Evolutionary conservation across 2,888 invertebrate genomes (phyloP).

Genomic region (Tolmerus cingulatus): DNA sequence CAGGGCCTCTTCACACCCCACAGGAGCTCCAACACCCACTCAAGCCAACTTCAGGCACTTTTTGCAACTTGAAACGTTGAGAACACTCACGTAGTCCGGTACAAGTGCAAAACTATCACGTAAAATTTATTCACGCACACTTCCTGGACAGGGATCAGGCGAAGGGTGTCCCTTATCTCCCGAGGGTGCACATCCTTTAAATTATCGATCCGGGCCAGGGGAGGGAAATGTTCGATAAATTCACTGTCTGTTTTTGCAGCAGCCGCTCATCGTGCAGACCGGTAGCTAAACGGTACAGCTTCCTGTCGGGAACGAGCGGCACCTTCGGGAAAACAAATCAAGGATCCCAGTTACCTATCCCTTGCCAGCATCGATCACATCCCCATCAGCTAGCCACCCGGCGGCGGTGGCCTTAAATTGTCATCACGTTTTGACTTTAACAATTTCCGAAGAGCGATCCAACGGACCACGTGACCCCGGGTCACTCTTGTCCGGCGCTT

Average conservation of each 20-base stretch:
- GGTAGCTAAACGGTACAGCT: not conserved
- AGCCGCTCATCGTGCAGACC: not conserved
- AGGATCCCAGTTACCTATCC: not conserved
- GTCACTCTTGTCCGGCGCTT: not conserved
- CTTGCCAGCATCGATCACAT: constrained; percentile 8
- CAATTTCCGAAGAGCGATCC: not conserved
- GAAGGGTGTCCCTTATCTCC: not conserved
- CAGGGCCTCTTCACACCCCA: not conserved
- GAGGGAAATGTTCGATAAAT: not conserved
- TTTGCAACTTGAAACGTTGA: not conserved
- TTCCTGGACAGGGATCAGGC: not conserved
- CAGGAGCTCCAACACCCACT: not conserved
- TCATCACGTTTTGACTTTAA: constrained; percentile 25
- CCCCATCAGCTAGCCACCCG: not conserved
- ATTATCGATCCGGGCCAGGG: not conserved
- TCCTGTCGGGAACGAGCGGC: not conserved
- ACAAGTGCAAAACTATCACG: not conserved
- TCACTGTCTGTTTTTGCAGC: not conserved
- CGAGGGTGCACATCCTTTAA: not conserved
- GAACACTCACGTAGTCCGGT: not conserved
- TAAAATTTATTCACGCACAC: not conserved
- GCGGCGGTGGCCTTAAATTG: not conserved
- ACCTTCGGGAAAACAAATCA: not conserved
- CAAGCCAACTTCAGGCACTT: not conserved
- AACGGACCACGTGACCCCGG: not conserved